Evolutionary conservation across 2,888 invertebrate species (phyloP), one percentile per base, ranked within the genome.

Genomic region (Deroplatys truncata): DNA sequence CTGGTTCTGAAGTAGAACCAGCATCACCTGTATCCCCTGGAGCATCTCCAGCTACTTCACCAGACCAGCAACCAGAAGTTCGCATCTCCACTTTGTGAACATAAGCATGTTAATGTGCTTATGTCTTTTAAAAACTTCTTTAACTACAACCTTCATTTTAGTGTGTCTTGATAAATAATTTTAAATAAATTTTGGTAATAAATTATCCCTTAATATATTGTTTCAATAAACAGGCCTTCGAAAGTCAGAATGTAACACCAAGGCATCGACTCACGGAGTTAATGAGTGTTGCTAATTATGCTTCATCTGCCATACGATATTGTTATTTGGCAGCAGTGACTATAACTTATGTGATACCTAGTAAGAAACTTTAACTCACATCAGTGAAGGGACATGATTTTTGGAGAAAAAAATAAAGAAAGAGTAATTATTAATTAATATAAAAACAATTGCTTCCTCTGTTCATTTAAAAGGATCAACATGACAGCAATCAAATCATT

Each of bases 1-100:
- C 92, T 35, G 92, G 92, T 90, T 92, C 92, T n/a, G 92, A 92
- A 89, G 91, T 92, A 89, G 92, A 92, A 87, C 92, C 92, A 85
- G 92, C 92, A 43, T 92, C 92, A 82, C 92, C 92, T 28, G 89
- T 88, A 13, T 91, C 92, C 85, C 92, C 92, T 84, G 91, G 91
- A 28, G 91, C 91, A 49, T 91, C 92, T 15, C 91, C 92, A 43
- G 91, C 91, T 28, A 91, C 92, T 82, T 92, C 92, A 84, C 91
- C 91, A 20, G 92, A 92, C 87, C 92, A 92, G 90, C 92, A 92
- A 88, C 91, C 92, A n/a, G 92, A 92, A 91, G 92, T 92, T 28
- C 92, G 92, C 90, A 92, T 92, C 89, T 92, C 92, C 28, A 90
- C 90, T 9, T 88, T 91, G 56, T 91, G 90, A 91, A 84, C 82